Percentiles rank a stretch among this genome's conserved stretches.
Conservation (phyloP, 1,140 invertebrate genomes). For the Leptopilina boulardi region DNA sequence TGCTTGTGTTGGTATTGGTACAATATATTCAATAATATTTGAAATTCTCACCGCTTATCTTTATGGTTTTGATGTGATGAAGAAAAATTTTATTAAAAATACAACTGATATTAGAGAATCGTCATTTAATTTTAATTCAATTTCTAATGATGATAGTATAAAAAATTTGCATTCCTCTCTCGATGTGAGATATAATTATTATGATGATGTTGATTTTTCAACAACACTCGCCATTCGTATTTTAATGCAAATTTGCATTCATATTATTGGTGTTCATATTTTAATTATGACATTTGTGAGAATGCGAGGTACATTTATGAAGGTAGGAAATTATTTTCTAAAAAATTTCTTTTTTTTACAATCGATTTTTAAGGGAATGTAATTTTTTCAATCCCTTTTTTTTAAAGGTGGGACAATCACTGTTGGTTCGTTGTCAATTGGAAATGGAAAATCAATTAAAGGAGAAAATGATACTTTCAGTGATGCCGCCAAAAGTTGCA, state of each 20-base stretch:
- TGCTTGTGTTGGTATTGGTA: conserved; percentile 85
- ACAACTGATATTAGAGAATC: conserved; percentile 34
- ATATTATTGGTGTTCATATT: conserved; percentile 94
- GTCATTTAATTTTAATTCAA: conserved; percentile 12
- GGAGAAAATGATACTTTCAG: conserved; percentile 97
- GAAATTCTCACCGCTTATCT: conserved; percentile 79
- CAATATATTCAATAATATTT: conserved; percentile 88
- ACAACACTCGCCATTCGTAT: conserved; percentile 83
- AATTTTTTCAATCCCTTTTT: no score
- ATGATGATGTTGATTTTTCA: conserved; percentile 65
- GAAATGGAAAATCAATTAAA: conserved; percentile 96
- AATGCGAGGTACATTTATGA: conserved; percentile 97
- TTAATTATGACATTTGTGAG: conserved; percentile 94
- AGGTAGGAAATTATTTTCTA: conserved; percentile 78
- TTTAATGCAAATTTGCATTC: conserved; percentile 91
- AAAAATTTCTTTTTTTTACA: background rate
- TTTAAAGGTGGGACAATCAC: conserved; percentile 83
- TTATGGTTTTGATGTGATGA: conserved; percentile 50
- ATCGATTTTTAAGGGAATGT: background rate
- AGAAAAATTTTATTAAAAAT: conserved; percentile 36
- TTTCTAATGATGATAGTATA: background rate
- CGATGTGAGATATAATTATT: background rate
- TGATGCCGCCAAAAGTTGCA: conserved; percentile 96
- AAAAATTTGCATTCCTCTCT: background rate
- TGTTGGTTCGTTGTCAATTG: conserved; percentile 89